phyloP scores from a whole-genome alignment of 2,888 invertebrate species.

The Rambutsinella grinnellia region DNA sequence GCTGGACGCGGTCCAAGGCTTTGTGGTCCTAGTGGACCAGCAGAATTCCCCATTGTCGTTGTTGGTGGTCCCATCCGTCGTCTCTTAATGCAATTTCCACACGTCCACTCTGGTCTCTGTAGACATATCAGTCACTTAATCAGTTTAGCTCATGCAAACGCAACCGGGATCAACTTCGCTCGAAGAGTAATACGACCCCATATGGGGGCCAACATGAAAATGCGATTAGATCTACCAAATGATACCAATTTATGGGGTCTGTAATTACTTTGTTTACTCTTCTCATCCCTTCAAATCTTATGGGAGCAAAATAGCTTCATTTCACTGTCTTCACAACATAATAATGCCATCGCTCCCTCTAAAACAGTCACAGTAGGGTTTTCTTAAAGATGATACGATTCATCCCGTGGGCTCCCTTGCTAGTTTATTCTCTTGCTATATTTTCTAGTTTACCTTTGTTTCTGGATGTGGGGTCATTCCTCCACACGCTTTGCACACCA shows the following conservation, averaged over 20 bases:
- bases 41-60: constrained; percentile 43
- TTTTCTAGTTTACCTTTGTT: constrained; percentile 65
- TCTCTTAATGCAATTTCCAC: constrained; percentile 68
- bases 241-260: background rate
- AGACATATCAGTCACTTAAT: constrained; percentile 55
- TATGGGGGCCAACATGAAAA: background rate
- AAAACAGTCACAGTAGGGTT: no score
- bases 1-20: constrained; percentile 58
- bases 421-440: no score
- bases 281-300: no score
- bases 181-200: background rate
- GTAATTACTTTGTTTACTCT: background rate
- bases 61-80: constrained; percentile 63
- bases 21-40: constrained; percentile 54
- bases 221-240: background rate
- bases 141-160: constrained; percentile 29
- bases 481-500: constrained; percentile 68
- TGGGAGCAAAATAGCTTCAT: no score
- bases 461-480: constrained; percentile 67
- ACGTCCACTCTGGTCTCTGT: constrained; percentile 68
- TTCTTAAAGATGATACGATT: no score
- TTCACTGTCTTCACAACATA: no score
- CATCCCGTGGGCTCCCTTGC: no score
- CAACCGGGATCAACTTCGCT: no score
- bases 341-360: no score